phyloP scores from a whole-genome alignment of 2,797 vertebrate genomes.

The Limosa lapponica region DNA sequence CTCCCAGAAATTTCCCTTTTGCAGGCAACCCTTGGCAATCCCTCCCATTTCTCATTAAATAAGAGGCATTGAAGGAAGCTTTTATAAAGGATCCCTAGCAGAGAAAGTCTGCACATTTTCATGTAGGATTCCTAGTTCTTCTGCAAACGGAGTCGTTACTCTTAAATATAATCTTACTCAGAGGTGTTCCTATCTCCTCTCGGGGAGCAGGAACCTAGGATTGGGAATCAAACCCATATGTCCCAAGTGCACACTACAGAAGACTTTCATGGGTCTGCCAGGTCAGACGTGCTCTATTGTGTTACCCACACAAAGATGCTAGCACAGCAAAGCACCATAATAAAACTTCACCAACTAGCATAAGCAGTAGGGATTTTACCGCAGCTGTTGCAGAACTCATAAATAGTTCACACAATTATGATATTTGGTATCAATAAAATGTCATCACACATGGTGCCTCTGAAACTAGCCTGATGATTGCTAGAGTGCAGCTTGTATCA shows the following conservation, averaged over 20 bases:
- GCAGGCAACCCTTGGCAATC: neutral
- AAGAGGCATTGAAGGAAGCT: neutral
- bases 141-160: neutral
- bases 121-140: neutral
- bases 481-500: neutral
- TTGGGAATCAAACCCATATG: neutral
- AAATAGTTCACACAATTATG: neutral
- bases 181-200: neutral
- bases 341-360: neutral
- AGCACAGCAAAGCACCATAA: fast-evolving
- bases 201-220: neutral
- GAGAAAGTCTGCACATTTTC: neutral
- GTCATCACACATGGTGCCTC: neutral
- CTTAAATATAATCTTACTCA: neutral
- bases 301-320: neutral
- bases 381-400: neutral
- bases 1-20: neutral
- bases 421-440: conserved; percentile 1
- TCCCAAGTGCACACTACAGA: neutral
- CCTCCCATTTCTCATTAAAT: neutral
- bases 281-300: neutral
- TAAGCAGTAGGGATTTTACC: neutral
- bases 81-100: neutral
- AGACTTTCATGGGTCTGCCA: neutral
- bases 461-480: neutral